These are phyloP conservation scores for Tolypeutes matacus DNA, from an alignment of 2,797 vertebrate genomes.

Conservation along the genomic window DNA sequence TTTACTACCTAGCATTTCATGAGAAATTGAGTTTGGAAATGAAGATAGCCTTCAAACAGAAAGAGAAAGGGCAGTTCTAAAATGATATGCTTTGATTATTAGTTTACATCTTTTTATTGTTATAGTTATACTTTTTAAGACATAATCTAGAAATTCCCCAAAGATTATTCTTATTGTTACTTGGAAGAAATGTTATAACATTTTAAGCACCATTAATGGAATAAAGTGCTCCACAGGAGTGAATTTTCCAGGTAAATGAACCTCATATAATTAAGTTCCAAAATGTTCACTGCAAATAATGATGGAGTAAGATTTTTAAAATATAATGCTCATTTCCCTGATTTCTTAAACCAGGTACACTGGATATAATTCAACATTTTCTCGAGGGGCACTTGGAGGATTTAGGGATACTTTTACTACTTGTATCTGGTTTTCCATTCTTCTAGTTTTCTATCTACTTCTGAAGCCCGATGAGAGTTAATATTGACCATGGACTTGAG, in stretches of 20 bases:
- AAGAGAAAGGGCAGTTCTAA: neutral
- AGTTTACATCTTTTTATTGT: neutral
- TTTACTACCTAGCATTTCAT: neutral
- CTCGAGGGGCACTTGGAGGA: neutral
- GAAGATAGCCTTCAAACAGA: neutral
- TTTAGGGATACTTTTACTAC: neutral
- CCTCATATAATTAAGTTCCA: neutral
- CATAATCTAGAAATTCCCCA: constrained; percentile 25
- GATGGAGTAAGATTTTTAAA: neutral
- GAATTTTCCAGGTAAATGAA: neutral
- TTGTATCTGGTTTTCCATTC: neutral
- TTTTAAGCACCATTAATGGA: constrained; percentile 5
- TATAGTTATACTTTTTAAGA: neutral
- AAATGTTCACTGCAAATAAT: neutral
- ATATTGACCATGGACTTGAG: neutral
- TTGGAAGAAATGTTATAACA: neutral
- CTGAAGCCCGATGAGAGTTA: neutral
- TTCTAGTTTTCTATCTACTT: neutral
- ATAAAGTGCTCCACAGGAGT: neutral
- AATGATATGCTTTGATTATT: neutral
- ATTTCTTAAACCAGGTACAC: neutral
- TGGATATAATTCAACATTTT: constrained; percentile 2
- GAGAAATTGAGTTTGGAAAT: neutral
- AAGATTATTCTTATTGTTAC: neutral
- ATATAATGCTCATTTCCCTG: neutral